Evolutionary conservation across 2,113 vertebrate genomes (phyloP), one percentile per base, ranked within the genome.

Genomic region (Alligator sinensis): DNA sequence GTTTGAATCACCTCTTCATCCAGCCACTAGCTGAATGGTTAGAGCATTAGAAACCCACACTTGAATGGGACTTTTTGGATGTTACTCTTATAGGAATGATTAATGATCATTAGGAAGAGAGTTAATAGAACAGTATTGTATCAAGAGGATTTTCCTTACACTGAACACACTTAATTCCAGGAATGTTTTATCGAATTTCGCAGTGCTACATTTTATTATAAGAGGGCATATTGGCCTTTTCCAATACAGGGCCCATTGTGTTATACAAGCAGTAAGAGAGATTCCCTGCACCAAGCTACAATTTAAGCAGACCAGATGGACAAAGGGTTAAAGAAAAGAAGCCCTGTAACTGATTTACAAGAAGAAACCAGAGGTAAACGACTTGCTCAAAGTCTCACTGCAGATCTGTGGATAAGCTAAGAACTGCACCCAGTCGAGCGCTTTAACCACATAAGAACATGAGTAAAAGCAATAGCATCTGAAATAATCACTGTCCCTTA

Each of bases 221-320:
- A 81, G 0, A 11, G 75, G 38, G 1, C 30, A 21, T 59, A 6
- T 0, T 5, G 28, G n/a, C 5, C 0, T 57, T 57, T 77, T 9
- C 14, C 18, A 68, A 27, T 77, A 11, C 63, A 19, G 81, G 83
- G 30, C 68, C 75, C 0, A 0, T 55, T 2, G 1, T 5, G 19
- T 5, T 4, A 17, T 2, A 9, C 38, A 11, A 19, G 68, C 59
- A 3, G 27, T 38, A 34, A 22, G n/a, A 70, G 30, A 70, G 11
- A 11, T 10, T 38, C 68, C 30, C 19, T 70, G 66, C 30, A 18
- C 30, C 30, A 70, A 9, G 18, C 34, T 38, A 22, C 68, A 70
- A 11, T 70, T 19, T 70, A 34, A 22, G 11, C 21, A 34, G 18
- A 34, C n/a, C 18, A 70, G 68, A 34, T 19, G 30, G n/a, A 30